Percentiles rank a stretch among this genome's conserved stretches.
These are phyloP conservation scores for Drosophila bocqueti DNA, from an alignment of 1,140 invertebrate species.

Conservation along the genomic window DNA sequence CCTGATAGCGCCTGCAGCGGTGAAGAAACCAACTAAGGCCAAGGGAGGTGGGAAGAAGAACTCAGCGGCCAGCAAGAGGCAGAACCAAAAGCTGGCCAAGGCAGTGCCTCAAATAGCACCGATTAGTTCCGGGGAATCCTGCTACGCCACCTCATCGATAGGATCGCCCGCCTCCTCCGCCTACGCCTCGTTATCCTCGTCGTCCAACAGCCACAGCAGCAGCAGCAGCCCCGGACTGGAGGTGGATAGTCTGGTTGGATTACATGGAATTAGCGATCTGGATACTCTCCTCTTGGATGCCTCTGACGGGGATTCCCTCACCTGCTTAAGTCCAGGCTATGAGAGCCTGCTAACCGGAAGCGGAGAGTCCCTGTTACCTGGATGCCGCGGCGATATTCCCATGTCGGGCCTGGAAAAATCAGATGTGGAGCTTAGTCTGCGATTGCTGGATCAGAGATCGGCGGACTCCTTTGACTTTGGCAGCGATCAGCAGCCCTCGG, in stretches of 20 bases:
- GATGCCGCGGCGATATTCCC: constrained; percentile 61
- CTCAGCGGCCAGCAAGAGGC: constrained; percentile 42
- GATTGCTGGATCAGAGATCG: constrained; percentile 70
- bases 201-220: constrained; percentile 40
- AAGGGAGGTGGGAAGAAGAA: constrained; percentile 44
- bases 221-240: constrained; percentile 42
- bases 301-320: constrained; percentile 87
- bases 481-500: constrained; percentile 69
- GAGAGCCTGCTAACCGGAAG: constrained; percentile 40
- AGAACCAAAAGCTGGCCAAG: constrained; percentile 47
- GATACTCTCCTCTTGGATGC: constrained; percentile 86
- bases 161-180: constrained; percentile 64
- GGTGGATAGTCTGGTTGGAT: constrained; percentile 50
- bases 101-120: constrained; percentile 12
- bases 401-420: constrained; percentile 68
- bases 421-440: constrained; percentile 76
- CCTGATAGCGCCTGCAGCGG: constrained; percentile 2
- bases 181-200: constrained; percentile 42
- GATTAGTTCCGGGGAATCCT: constrained; percentile 60
- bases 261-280: constrained; percentile 62
- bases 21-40: constrained; percentile 24
- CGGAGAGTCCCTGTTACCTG: constrained; percentile 40
- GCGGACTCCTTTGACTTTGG: constrained; percentile 75
- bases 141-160: constrained; percentile 67
- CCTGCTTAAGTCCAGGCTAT: constrained; percentile 73